Percentiles rank a stretch among this genome's conserved stretches.
These are phyloP conservation scores for Muscicapa comitata DNA, from an alignment of 2,797 vertebrate species.

Conservation along the genomic window DNA sequence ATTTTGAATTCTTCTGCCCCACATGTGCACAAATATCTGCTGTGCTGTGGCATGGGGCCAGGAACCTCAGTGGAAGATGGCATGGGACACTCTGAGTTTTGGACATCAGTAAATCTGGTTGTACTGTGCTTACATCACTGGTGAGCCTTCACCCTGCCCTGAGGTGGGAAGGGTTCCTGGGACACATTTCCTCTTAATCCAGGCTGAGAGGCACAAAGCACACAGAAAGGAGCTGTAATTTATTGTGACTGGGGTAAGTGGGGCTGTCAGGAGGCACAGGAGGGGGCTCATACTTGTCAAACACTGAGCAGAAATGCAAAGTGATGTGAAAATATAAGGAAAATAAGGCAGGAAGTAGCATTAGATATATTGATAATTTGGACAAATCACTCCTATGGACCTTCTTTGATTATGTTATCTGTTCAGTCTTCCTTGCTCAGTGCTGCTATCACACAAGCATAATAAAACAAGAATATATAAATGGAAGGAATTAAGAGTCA, in stretches of 20 bases:
- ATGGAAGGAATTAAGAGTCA: conserved; percentile 58
- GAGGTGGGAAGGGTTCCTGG: background rate
- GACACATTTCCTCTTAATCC: conserved; percentile 39
- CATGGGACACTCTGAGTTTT: background rate
- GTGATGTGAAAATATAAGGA: background rate
- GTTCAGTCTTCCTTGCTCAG: conserved; percentile 9
- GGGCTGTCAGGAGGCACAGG: conserved; percentile 36
- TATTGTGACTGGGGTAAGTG: background rate
- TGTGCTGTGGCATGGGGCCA: background rate
- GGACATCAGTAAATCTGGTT: background rate
- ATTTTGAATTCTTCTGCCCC: background rate
- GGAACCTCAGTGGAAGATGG: background rate
- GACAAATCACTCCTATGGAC: conserved; percentile 28
- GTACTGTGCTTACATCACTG: background rate
- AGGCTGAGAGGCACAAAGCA: conserved; percentile 11
- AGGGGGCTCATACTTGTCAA: background rate
- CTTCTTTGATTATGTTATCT: conserved; percentile 16
- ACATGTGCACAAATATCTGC: background rate
- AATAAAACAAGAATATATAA: conserved; percentile 63
- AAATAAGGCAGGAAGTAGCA: background rate
- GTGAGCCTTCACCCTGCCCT: background rate
- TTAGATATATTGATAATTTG: conserved; percentile 30
- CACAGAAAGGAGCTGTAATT: background rate
- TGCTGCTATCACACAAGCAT: conserved; percentile 22
- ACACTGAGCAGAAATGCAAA: background rate